phyloP scores from a whole-genome alignment of 2,113 vertebrate species.

The Edolisoma coerulescens region DNA sequence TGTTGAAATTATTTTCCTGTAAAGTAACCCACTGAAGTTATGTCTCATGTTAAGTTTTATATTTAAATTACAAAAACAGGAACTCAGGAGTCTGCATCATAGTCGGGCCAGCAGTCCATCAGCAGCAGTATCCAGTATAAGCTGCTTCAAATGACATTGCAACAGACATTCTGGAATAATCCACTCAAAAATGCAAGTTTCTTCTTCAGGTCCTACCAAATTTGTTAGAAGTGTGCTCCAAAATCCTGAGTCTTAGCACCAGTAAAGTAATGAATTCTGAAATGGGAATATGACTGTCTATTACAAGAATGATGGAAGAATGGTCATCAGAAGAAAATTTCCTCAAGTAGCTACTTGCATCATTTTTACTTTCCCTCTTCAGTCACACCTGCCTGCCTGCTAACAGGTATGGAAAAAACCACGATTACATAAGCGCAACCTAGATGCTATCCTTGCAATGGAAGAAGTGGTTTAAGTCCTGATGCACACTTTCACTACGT shows the following conservation, averaged over 20 bases:
- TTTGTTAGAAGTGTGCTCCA: neutral
- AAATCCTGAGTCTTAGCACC: neutral
- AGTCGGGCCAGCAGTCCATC: neutral
- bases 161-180: neutral
- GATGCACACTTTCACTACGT: accelerated
- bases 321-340: neutral
- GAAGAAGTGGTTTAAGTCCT: neutral
- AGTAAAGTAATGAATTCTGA: neutral
- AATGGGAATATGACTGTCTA: neutral
- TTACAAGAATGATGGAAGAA: neutral
- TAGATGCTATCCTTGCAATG: neutral
- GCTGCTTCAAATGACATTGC: neutral
- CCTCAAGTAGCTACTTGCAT: neutral
- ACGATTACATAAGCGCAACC: neutral
- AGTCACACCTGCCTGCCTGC: neutral
- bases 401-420: neutral
- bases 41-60: neutral
- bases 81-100: neutral
- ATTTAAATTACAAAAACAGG: neutral
- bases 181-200: neutral
- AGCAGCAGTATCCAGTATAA: neutral
- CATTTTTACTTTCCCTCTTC: neutral
- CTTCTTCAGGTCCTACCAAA: neutral
- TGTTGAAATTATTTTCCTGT: neutral
- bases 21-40: neutral